Evolutionary conservation across 2,888 invertebrate species (phyloP), one percentile per base, ranked within the genome.

Genomic region (Melanostoma mellinum): DNA sequence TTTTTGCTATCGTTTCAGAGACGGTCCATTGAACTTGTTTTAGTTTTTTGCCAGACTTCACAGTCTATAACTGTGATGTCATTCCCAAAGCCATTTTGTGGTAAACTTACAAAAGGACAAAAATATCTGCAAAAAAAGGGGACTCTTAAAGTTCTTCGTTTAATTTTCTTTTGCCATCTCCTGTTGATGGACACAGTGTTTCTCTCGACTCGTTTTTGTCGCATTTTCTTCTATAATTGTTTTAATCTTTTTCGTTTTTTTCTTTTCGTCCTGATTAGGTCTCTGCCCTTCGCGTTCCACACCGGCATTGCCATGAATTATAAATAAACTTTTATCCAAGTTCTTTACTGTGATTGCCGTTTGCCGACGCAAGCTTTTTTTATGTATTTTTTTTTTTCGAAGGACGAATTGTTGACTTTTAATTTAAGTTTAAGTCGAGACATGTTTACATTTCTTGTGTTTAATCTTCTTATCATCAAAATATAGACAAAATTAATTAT

Each of bases 271-370:
- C 33, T 44, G 33, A 69, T 71, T 50, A 60, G 50, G 60, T 36
- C 52, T 3, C 30, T 5, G n/a, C 36, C 32, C 20, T 6, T n/a
- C 32, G 4, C 32, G n/a, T 30, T 33, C 6, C 1, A 6, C n/a
- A 6, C 3, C 44, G n/a, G 38, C 44, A 58, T 44, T 58, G 58
- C 52, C 32, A 30, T 67, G 52, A 75, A 68, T 75, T 68, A 53
- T 60, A 75, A 58, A 52, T 55, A 10, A 63, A 63, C 55, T 50
- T 33, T 6, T 32, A 38, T n/a, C 36, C 32, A 38, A 6, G 4
- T 42, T n/a, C n/a, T 36, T 4, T 52, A 10, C 20, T 46, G 9
- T 9, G n/a, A 40, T 52, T 30, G 32, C 6, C 32, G n/a, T 32
- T 52, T 30, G 32, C 6, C 32, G 4, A 20, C 20, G 50, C 2